Percentiles rank a stretch among this genome's conserved stretches.
phyloP scores from a whole-genome alignment of 2,113 vertebrate species.

The Prunella fulvescens region DNA sequence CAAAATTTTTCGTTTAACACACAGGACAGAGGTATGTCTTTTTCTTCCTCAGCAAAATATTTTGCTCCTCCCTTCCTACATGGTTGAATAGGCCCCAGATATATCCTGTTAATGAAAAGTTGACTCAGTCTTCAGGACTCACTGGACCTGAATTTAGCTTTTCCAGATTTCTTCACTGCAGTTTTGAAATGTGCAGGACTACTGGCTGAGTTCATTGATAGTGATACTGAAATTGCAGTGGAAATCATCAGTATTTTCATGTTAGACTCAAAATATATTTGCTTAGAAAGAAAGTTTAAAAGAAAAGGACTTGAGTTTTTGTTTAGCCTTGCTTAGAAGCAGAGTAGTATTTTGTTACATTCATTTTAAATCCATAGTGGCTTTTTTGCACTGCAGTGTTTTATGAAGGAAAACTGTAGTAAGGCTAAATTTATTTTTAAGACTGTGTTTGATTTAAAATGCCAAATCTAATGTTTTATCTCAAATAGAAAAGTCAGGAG shows the following conservation, averaged over 20 bases:
- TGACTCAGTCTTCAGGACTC: neutral
- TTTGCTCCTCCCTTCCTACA: neutral
- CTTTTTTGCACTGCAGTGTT: neutral
- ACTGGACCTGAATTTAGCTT: neutral
- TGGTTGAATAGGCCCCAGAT: neutral
- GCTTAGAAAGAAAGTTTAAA: neutral
- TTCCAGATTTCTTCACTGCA: neutral
- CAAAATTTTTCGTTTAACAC: conserved; percentile 15
- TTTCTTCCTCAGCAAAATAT: conserved; percentile 1
- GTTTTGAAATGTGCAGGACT: neutral
- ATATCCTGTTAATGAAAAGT: neutral
- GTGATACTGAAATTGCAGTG: neutral
- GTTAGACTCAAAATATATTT: neutral
- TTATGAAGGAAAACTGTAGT: neutral
- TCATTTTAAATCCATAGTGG: neutral
- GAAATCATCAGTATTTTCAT: neutral
- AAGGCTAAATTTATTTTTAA: neutral
- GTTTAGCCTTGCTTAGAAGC: neutral
- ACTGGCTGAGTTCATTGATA: neutral
- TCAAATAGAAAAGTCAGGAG: neutral
- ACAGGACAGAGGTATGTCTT: neutral
- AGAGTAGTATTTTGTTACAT: neutral
- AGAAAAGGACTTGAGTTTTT: neutral
- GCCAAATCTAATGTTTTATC: neutral
- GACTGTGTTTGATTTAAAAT: neutral